Evolutionary conservation across 2,888 invertebrate genomes (phyloP).

Genomic region (Dicyrtomina minuta): DNA sequence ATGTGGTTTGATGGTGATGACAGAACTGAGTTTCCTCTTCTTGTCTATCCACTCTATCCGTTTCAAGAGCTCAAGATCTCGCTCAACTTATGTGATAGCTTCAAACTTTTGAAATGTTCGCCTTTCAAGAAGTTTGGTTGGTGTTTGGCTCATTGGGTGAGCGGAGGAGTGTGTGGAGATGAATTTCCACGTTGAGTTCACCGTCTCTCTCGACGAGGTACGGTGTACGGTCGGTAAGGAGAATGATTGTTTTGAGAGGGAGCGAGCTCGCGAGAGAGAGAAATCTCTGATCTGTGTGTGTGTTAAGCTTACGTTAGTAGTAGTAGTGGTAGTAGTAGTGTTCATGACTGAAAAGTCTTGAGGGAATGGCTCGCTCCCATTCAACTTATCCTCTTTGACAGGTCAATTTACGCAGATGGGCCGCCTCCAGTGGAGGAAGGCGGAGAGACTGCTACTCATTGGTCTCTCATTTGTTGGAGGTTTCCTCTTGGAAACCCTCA

Average conservation of each 20-base stretch:
- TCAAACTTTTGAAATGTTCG: not conserved
- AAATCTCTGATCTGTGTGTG: too few species aligned
- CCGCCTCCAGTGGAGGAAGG: slow-evolving; percentile 52
- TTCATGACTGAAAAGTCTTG: slow-evolving; percentile 6
- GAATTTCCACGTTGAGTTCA: too few species aligned
- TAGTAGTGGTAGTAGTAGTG: too few species aligned
- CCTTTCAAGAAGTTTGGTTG: not conserved
- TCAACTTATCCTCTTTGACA: slow-evolving; percentile 51
- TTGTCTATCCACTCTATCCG: slow-evolving; percentile 5
- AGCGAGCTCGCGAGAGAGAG: not conserved
- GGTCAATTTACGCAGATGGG: slow-evolving; percentile 53
- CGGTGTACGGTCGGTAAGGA: not conserved
- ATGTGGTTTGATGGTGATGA: slow-evolving; percentile 32
- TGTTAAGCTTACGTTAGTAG: too few species aligned
- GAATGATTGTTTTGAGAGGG: not conserved
- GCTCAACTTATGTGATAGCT: slow-evolving; percentile 7
- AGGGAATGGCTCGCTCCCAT: slow-evolving; percentile 26
- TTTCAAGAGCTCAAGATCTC: not conserved
- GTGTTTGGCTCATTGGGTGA: too few species aligned
- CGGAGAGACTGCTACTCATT: slow-evolving; percentile 50
- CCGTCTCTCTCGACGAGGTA: too few species aligned
- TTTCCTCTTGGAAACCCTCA: slow-evolving; percentile 28
- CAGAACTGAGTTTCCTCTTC: slow-evolving; percentile 25
- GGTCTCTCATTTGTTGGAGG: slow-evolving; percentile 35
- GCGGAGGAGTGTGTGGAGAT: too few species aligned